Evolutionary conservation across 2,888 invertebrate species (phyloP), one percentile per base, ranked within the genome.

Genomic region (Hirtodrosophila cameraria): DNA sequence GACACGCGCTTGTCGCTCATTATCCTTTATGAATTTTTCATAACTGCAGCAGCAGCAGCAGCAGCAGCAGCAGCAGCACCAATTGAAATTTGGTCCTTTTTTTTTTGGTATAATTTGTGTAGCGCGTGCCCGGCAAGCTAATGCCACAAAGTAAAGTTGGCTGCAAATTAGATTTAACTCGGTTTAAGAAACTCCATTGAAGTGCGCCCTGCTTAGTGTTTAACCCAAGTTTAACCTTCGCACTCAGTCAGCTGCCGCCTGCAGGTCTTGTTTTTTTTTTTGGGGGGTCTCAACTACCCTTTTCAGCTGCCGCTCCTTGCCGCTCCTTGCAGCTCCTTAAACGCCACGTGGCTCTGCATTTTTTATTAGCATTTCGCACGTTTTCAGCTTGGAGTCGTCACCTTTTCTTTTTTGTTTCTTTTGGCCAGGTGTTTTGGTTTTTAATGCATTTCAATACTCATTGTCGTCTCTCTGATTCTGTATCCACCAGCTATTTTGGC

Each of bases 11-110:
- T 75, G 70, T 82, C 88, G 87, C 88, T 88, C 87, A 88, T 88
- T 88, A 88, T 88, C 75, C 88, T 87, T 79, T 84, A 88, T 89
- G 87, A 88, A 88, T 89, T 88, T 89, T 89, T 88, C 81, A 88
- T 89, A 81, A 48, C 78, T 86, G 86, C 84, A 79, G 33, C 39
- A 59, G 62, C 54, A 43, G 41, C 49, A 52, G 43, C 49, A 52
- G 39, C 45, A 25, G 42, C 43, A 43, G 70, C 53, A 42, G 50
- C 39, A 64, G 67, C 81, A 42, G 50, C 39, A 64, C 64, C 81
- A 84, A 81, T 86, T 86, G 85, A 81, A 86, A 75, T 69, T 65
- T 61, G 52, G 38, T 58, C 71, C 62, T 58, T 73, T 72, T 70
- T 71, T 52, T 6, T 53, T 25, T 11, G 13, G 54, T 53, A 80